Evolutionary conservation across 2,888 invertebrate genomes (phyloP), one percentile per base, ranked within the genome.

Genomic region (Baronia brevicornis): DNA sequence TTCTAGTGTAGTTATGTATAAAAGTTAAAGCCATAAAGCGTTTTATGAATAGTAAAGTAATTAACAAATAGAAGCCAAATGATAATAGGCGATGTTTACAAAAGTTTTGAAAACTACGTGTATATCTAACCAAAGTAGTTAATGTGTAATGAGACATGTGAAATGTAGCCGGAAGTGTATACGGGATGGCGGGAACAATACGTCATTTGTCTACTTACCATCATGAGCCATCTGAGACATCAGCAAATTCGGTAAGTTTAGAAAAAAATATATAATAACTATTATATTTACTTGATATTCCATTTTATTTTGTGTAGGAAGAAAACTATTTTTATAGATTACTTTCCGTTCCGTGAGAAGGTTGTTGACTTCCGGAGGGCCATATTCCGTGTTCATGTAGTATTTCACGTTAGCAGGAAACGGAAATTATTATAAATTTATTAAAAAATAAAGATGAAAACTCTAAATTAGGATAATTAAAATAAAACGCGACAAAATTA

Each of bases 141-240:
- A n/a, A n/a, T n/a, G n/a, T n/a, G n/a, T n/a, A n/a, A n/a, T n/a
- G n/a, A n/a, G n/a, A n/a, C n/a, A n/a, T n/a, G n/a, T n/a, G n/a
- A n/a, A n/a, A 37, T 37, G 28, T 18, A 17, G 13, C 22, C 1
- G 13, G 28, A 5, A 10, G 13, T 18, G n/a, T 22, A 23, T 28
- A 48, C 59, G 61, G 60, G 48, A 82, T 84, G 82, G 78, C 82
- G 60, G 79, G 80, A 38, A 61, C 75, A 23, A 75, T 74, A 35
- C 63, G 82, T 49, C 80, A 80, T 38, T 65, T 71, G 38, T 73
- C 82, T 43, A 69, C 73, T 8, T 67, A 78, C 55, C 75, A 80
- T 43, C 78, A 74, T 38, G 80, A 80, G 21, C 70, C 38, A 5
- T 25, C 35, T 22, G 77, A 77, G 40, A 71, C 69, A 3, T 53